These are phyloP conservation scores for Zoanthus sansibaricus DNA, from an alignment of 92 coral and sea anemone species.

Conservation along the genomic window DNA sequence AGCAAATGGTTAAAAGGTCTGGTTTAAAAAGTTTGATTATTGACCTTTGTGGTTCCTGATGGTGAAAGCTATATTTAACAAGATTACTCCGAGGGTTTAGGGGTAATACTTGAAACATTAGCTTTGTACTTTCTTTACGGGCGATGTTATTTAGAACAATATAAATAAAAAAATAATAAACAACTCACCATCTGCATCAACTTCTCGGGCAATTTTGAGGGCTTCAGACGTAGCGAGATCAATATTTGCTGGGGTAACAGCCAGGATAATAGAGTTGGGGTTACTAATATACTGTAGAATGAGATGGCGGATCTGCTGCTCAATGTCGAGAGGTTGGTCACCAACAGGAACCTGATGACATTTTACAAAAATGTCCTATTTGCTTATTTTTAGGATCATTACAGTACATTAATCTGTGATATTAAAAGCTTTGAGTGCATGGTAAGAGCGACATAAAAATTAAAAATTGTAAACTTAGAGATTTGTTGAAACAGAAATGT, in stretches of 20 bases:
- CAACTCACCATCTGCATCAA: slow-evolving; percentile 92
- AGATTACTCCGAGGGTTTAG: no score
- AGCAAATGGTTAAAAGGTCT: no score
- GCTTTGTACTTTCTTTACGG: no score
- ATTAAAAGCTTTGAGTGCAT: no score
- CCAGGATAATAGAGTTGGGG: slow-evolving; percentile 93
- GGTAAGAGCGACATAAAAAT: no score
- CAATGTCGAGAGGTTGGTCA: slow-evolving; percentile 96
- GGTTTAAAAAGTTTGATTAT: no score
- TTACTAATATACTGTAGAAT: slow-evolving; percentile 93
- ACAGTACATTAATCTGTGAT: background rate
- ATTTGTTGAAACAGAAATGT: no score
- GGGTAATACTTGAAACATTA: no score
- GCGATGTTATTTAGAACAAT: no score
- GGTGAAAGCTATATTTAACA: no score
- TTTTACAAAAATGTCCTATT: background rate
- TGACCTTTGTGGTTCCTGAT: no score
- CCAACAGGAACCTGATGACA: slow-evolving; percentile 92
- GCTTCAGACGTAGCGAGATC: slow-evolving; percentile 99
- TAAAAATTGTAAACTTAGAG: no score
- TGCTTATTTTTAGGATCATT: background rate
- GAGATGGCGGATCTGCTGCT: slow-evolving; percentile 92
- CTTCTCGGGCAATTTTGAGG: slow-evolving; percentile 92
- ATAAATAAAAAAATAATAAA: background rate
- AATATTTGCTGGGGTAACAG: slow-evolving; percentile 97